Evolutionary conservation across 1,140 invertebrate genomes (phyloP).

Genomic region (Lamellibrachia luymesi): DNA sequence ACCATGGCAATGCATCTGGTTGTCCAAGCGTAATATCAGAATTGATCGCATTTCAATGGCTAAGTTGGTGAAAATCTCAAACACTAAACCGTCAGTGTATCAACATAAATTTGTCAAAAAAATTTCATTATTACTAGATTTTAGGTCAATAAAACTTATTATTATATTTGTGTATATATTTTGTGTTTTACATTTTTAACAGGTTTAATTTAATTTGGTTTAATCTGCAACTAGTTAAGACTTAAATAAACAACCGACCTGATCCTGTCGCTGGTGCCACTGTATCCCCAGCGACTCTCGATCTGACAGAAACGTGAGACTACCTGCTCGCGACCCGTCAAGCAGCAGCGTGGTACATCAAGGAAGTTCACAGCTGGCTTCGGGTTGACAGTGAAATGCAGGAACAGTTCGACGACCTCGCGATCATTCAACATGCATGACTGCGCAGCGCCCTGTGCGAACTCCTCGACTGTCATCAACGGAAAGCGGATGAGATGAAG

Average conservation of each 20-base stretch:
- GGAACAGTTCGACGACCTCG: conserved; percentile 76
- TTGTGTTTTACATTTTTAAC: not conserved
- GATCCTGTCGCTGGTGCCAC: conserved; percentile 80
- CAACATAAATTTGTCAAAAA: too few relatives aligned
- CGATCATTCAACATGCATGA: conserved; percentile 71
- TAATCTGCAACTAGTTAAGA: not conserved
- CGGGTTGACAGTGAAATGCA: conserved; percentile 80
- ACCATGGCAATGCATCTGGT: not conserved
- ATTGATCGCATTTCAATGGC: not conserved
- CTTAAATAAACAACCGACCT: conserved; percentile 58
- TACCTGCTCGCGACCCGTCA: conserved; percentile 80
- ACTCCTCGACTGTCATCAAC: conserved; percentile 84
- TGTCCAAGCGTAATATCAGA: not conserved
- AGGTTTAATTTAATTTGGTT: not conserved
- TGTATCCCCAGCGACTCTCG: conserved; percentile 83
- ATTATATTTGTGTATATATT: not conserved
- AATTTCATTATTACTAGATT: not conserved
- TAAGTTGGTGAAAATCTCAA: not conserved
- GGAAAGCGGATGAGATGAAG: conserved; percentile 79
- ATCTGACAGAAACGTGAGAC: conserved; percentile 79
- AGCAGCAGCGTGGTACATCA: conserved; percentile 75
- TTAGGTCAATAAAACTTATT: not conserved
- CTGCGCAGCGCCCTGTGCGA: conserved; percentile 74
- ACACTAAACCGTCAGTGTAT: not conserved
- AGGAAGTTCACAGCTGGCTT: conserved; percentile 64